A percentile compares a stretch with the other conserved stretches of the same genome.
Evolutionary conservation across 2,113 vertebrate species (phyloP).

Genomic region (Nematolebias whitei): DNA sequence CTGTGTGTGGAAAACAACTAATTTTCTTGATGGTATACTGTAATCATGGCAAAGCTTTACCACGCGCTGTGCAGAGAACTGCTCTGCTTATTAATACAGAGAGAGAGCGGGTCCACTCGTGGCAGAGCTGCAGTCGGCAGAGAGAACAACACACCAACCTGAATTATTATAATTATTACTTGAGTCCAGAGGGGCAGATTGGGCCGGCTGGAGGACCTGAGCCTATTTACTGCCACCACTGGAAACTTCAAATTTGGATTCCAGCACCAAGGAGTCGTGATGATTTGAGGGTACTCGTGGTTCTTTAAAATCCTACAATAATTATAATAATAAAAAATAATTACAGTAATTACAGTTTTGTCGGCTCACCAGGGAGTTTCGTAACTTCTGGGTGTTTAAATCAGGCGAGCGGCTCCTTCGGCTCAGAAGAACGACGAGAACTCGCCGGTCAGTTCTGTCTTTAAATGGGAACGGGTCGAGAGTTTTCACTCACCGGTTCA

Average conservation of each 20-base stretch:
- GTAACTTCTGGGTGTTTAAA: constrained; percentile 3
- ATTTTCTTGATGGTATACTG: constrained; percentile 85
- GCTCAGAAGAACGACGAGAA: neutral
- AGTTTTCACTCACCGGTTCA: no score
- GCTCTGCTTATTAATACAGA: constrained; percentile 77
- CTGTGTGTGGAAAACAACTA: constrained; percentile 80
- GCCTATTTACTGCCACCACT: constrained; percentile 8
- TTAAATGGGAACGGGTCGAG: no score
- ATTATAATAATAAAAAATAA: constrained; percentile 41
- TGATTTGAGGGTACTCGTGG: constrained; percentile 39
- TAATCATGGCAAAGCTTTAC: constrained; percentile 82
- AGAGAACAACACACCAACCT: constrained; percentile 58
- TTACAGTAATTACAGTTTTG: constrained; percentile 31
- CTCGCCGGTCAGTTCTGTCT: constrained; percentile 1
- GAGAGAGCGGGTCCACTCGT: constrained; percentile 65
- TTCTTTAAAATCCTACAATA: constrained; percentile 27
- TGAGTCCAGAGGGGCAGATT: constrained; percentile 33
- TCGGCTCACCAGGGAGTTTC: neutral
- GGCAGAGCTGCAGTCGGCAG: constrained; percentile 60
- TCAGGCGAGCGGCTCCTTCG: neutral
- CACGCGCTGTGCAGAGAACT: constrained; percentile 76
- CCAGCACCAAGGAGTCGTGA: constrained; percentile 5
- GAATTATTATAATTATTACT: constrained; percentile 75
- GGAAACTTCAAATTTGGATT: constrained; percentile 26
- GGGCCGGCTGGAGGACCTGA: constrained; percentile 36